These are phyloP conservation scores for Amorpha juglandis DNA, from an alignment of 2,888 invertebrate species.

Conservation along the genomic window DNA sequence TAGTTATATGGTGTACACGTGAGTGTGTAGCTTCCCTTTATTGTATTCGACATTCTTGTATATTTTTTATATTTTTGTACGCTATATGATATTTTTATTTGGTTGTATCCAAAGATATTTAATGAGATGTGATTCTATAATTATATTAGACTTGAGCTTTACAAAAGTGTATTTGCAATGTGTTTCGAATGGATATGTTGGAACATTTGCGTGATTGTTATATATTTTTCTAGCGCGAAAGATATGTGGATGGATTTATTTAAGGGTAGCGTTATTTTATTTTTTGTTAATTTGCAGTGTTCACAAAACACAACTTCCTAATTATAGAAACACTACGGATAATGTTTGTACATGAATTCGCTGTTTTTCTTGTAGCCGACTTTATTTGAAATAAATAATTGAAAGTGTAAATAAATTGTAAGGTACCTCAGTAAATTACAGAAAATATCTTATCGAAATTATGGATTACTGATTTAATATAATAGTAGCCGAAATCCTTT, in stretches of 20 bases:
- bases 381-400: not conserved
- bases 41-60: slow-evolving; percentile 69
- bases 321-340: slow-evolving; percentile 36
- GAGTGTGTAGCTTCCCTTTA: slow-evolving; percentile 49
- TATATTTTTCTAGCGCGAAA: slow-evolving; percentile 24
- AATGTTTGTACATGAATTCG: slow-evolving; percentile 23
- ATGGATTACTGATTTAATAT: not conserved
- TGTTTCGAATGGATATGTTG: slow-evolving; percentile 59
- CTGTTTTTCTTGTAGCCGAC: not conserved
- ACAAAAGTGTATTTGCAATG: slow-evolving; percentile 71
- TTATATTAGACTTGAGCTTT: slow-evolving; percentile 78
- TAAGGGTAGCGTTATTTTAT: slow-evolving; percentile 39
- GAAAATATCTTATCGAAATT: not conserved
- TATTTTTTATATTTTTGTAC: slow-evolving; percentile 81
- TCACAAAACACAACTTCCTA: slow-evolving; percentile 29
- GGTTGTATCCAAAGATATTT: slow-evolving; percentile 83
- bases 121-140: slow-evolving; percentile 76
- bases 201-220: slow-evolving; percentile 55
- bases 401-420: not conserved
- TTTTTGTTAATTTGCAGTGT: slow-evolving; percentile 35
- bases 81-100: slow-evolving; percentile 77
- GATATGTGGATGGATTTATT: slow-evolving; percentile 37
- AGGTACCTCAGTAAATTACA: not conserved
- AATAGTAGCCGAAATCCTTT: not conserved
- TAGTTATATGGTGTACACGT: slow-evolving; percentile 41